Conservation (phyloP, 92 coral and sea anemone species). For the Zoanthus solanderi region DNA sequence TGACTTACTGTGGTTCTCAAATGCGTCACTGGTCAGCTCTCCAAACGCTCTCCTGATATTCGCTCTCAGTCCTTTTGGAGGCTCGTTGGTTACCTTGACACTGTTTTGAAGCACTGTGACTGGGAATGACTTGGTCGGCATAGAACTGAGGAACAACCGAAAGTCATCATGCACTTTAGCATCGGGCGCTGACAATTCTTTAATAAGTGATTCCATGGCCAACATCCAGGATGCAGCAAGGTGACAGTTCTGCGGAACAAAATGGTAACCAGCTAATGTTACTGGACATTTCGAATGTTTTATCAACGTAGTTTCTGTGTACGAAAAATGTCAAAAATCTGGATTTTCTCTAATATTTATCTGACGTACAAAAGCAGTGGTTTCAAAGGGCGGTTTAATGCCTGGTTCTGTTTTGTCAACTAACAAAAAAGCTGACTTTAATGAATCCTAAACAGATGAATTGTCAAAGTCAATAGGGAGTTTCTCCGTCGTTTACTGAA, state of each 20-base stretch:
- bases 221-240: slow-evolving; percentile 99
- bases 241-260: slow-evolving; percentile 81
- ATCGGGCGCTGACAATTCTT: slow-evolving; percentile 82
- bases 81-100: slow-evolving; percentile 98
- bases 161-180: slow-evolving; percentile 97
- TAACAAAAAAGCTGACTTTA: no score
- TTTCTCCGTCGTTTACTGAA: no score
- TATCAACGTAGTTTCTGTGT: background rate
- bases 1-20: slow-evolving; percentile 93
- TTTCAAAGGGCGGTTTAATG: no score
- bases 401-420: no score
- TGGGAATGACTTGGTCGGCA: slow-evolving; percentile 95
- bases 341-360: no score
- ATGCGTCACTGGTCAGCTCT: slow-evolving; percentile 88
- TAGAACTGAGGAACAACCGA: slow-evolving; percentile 97
- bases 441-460: no score
- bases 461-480: no score
- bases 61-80: slow-evolving; percentile 98
- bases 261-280: background rate
- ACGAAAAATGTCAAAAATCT: no score
- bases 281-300: no score
- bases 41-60: slow-evolving; percentile 98
- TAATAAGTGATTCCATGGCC: slow-evolving; percentile 93
- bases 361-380: no score
- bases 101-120: slow-evolving; percentile 99